Evolutionary conservation across 2,797 vertebrate species (phyloP).

Genomic region (Echiichthys vipera): DNA sequence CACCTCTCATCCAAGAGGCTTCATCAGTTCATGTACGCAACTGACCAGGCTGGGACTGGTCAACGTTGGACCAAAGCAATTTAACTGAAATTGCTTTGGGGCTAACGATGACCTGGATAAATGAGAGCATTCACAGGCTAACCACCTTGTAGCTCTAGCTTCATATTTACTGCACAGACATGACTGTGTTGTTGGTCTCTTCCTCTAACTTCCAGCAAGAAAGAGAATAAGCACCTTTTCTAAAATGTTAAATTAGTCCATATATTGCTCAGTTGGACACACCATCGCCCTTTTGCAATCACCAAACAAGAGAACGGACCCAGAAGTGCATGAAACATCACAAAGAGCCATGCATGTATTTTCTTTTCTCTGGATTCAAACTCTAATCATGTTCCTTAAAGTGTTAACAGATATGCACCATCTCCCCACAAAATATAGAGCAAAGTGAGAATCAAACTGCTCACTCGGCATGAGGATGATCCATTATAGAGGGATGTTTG

Average conservation of each 20-base stretch:
- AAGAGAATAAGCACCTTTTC: neutral
- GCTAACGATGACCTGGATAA: no score
- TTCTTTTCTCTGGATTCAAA: slow-evolving; percentile 19
- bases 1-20: no score
- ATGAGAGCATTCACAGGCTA: no score
- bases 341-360: slow-evolving; percentile 1
- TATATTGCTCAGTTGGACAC: neutral
- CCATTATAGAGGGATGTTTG: neutral
- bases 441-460: slow-evolving; percentile 4
- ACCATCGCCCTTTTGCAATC: neutral
- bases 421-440: slow-evolving; percentile 23
- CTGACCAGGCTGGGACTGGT: no score
- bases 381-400: slow-evolving; percentile 18
- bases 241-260: neutral
- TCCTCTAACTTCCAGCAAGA: no score
- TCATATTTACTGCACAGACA: neutral
- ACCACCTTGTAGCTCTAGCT: no score
- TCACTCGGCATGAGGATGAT: slow-evolving; percentile 14
- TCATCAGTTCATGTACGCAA: no score
- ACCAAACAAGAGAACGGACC: neutral
- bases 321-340: neutral
- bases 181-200: no score
- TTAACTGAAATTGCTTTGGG: no score
- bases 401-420: slow-evolving; percentile 18
- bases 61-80: no score